These are phyloP conservation scores for Atopsyche davidsoni DNA, from an alignment of 1,140 invertebrate genomes.

Conservation along the genomic window DNA sequence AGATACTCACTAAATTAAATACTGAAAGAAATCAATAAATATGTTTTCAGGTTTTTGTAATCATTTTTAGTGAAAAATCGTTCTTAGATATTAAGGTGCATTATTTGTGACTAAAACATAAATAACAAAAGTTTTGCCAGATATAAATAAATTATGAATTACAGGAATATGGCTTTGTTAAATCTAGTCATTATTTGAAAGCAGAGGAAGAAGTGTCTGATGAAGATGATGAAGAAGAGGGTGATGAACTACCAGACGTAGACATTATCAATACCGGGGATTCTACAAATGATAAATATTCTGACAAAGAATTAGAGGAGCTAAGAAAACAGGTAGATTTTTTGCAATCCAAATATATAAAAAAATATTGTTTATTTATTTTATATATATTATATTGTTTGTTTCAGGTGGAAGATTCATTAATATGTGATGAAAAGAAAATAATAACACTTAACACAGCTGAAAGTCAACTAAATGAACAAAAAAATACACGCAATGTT, in stretches of 20 bases:
- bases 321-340: constrained; percentile 44
- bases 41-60: background rate
- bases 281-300: constrained; percentile 35
- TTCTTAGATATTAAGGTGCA: too few species aligned
- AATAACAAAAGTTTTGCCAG: background rate
- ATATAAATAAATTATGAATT: constrained; percentile 6
- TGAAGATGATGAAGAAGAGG: constrained; percentile 35
- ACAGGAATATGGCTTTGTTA: constrained; percentile 34
- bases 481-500: constrained; percentile 8
- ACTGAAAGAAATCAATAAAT: too few species aligned
- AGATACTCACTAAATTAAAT: background rate
- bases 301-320: constrained; percentile 46
- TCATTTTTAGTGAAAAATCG: background rate
- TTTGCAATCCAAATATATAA: too few species aligned
- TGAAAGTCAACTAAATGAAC: constrained; percentile 2
- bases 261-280: too few species aligned
- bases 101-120: too few species aligned
- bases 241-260: constrained; percentile 27
- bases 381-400: constrained; percentile 2
- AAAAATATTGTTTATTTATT: too few species aligned
- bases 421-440: constrained; percentile 37
- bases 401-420: constrained; percentile 40
- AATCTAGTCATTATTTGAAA: constrained; percentile 6
- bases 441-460: constrained; percentile 9
- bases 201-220: constrained; percentile 39